Conservation (phyloP, 2,797 vertebrate genomes). For the Orientallactaga sibirica region DNA sequence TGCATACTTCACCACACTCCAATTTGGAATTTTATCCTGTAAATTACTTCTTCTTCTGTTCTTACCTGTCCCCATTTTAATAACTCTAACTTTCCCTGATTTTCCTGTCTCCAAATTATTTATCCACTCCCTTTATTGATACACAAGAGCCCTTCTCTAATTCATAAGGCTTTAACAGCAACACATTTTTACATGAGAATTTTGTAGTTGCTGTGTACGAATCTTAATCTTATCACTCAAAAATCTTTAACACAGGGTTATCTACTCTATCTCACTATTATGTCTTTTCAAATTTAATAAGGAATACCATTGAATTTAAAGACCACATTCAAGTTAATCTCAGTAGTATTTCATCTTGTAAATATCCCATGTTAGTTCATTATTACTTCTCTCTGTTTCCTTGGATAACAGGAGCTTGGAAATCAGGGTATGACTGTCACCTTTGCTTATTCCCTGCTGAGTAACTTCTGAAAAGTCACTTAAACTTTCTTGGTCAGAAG, state of each 20-base stretch:
- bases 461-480: conserved; percentile 5
- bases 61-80: neutral
- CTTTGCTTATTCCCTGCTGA: neutral
- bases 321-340: neutral
- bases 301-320: conserved; percentile 4
- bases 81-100: neutral
- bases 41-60: neutral
- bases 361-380: neutral
- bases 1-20: neutral
- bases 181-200: neutral
- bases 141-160: neutral
- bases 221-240: neutral
- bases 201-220: neutral
- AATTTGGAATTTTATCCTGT: neutral
- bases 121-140: neutral
- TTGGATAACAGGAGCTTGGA: neutral
- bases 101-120: neutral
- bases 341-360: neutral
- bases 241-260: neutral
- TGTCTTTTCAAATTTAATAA: neutral
- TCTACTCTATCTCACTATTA: neutral
- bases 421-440: neutral
- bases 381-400: neutral
- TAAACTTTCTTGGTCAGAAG: neutral
- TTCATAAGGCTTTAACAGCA: too few species aligned